Conservation (phyloP, 1,140 invertebrate species). For the Zelostemma sp. region DNA sequence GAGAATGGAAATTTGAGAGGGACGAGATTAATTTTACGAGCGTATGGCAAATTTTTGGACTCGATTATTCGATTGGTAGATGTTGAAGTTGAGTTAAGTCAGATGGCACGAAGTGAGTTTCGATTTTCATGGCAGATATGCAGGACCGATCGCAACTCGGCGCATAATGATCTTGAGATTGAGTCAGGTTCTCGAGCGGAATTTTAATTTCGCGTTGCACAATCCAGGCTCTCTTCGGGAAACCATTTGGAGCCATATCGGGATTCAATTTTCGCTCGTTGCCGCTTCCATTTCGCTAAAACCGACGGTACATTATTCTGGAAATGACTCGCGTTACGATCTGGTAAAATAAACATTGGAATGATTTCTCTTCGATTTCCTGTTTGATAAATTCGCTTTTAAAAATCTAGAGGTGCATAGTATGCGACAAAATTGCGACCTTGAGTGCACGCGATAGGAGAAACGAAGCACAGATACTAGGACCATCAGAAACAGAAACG, state of each 20-base stretch:
- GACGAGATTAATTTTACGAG: too few species aligned
- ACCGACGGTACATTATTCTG: slow-evolving; percentile 21
- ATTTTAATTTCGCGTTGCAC: slow-evolving; percentile 50
- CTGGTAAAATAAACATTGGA: slow-evolving; percentile 11
- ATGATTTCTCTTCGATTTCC: slow-evolving; percentile 7
- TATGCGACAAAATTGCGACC: slow-evolving; percentile 51
- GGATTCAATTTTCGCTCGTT: slow-evolving; percentile 44
- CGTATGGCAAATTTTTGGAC: too few species aligned
- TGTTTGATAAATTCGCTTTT: not conserved
- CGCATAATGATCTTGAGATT: slow-evolving; percentile 53
- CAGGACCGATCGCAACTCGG: slow-evolving; percentile 38
- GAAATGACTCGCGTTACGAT: slow-evolving; percentile 18
- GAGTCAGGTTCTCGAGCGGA: slow-evolving; percentile 50
- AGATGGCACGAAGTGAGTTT: slow-evolving; percentile 29
- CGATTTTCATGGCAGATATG: slow-evolving; percentile 43
- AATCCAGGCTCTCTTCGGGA: slow-evolving; percentile 47
- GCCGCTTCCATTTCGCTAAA: slow-evolving; percentile 29
- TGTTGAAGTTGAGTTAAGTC: not conserved
- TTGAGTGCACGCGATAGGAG: slow-evolving; percentile 58
- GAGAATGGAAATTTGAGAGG: too few species aligned
- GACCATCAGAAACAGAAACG: slow-evolving; percentile 64
- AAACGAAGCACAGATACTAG: slow-evolving; percentile 59
- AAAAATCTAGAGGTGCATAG: not conserved
- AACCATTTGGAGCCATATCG: slow-evolving; percentile 41
- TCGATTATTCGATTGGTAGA: too few species aligned